Percentiles rank a stretch among this genome's conserved stretches.
These are phyloP conservation scores for Phortica magna DNA, from an alignment of 2,888 invertebrate genomes.

Conservation along the genomic window DNA sequence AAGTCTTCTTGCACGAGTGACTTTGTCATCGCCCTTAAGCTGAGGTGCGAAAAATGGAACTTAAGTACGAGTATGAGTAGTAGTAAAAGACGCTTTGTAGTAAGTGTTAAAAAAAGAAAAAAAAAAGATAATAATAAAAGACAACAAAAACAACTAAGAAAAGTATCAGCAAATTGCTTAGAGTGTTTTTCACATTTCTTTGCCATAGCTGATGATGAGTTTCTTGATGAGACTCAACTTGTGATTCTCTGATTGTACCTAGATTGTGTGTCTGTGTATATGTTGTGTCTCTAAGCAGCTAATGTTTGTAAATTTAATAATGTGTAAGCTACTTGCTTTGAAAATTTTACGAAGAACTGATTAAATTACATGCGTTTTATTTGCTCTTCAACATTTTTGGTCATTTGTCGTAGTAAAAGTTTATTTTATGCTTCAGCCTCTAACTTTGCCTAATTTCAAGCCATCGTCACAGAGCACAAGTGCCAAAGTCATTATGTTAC, in stretches of 20 bases:
- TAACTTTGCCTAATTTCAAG: background rate
- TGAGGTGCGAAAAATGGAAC: background rate
- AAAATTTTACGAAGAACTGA: constrained; percentile 1
- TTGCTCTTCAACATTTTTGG: constrained; percentile 37
- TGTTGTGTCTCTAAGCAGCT: constrained; percentile 48
- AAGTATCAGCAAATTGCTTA: background rate
- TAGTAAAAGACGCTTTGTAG: background rate
- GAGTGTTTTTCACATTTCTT: constrained; percentile 12
- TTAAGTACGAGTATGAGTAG: background rate
- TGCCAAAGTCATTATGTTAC: constrained; percentile 65
- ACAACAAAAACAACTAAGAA: background rate
- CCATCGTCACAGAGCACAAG: background rate
- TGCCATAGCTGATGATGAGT: background rate
- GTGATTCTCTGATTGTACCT: background rate
- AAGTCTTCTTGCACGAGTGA: background rate
- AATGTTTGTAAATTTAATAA: constrained; percentile 60
- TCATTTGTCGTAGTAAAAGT: constrained; percentile 12
- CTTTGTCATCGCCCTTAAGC: background rate
- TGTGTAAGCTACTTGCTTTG: constrained; percentile 63
- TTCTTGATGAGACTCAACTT: background rate
- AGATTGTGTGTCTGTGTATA: constrained; percentile 18
- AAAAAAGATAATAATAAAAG: background rate
- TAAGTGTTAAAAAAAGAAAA: background rate
- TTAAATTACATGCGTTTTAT: constrained; percentile 1
- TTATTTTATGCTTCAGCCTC: background rate